Percentiles rank a stretch among this genome's conserved stretches.
These are phyloP conservation scores for Palloptera scutellata DNA, from an alignment of 2,888 invertebrate genomes.

Conservation along the genomic window DNA sequence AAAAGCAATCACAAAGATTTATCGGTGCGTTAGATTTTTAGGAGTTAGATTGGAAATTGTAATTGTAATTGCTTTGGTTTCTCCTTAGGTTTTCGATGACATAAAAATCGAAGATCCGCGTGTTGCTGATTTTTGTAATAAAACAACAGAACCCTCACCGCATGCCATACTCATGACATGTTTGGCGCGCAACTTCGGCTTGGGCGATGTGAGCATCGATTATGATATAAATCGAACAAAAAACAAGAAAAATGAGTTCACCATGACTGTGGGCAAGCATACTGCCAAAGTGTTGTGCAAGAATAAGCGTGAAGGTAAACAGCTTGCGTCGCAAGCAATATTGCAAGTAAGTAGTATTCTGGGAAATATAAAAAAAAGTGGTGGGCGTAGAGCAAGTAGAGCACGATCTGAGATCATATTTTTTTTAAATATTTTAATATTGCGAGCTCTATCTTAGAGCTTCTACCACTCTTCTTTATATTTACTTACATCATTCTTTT, in stretches of 20 bases:
- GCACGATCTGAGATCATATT: not conserved
- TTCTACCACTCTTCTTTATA: not conserved
- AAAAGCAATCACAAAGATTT: conserved; percentile 66
- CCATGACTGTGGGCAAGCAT: conserved; percentile 94
- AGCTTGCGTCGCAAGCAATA: conserved; percentile 93
- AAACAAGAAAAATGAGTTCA: conserved; percentile 92
- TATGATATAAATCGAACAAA: conserved; percentile 87
- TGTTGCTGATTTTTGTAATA: conserved; percentile 93
- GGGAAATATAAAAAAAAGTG: not conserved
- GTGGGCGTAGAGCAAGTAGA: not conserved
- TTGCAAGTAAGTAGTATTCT: conserved; percentile 70
- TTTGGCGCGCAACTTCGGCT: conserved; percentile 89
- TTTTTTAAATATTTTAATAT: no score
- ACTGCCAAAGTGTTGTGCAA: conserved; percentile 89
- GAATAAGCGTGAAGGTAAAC: conserved; percentile 96
- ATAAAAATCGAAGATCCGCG: conserved; percentile 93
- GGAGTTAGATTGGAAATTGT: not conserved
- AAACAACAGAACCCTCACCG: conserved; percentile 94
- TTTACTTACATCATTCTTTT: conserved; percentile 9
- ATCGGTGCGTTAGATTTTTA: conserved; percentile 58
- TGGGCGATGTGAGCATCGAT: conserved; percentile 86
- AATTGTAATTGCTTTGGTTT: not conserved
- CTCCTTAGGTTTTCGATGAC: conserved; percentile 83
- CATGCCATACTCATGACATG: conserved; percentile 93
- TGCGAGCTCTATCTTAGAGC: no score